Evolutionary conservation across 2,113 vertebrate species (phyloP).

Genomic region (Grus americana): DNA sequence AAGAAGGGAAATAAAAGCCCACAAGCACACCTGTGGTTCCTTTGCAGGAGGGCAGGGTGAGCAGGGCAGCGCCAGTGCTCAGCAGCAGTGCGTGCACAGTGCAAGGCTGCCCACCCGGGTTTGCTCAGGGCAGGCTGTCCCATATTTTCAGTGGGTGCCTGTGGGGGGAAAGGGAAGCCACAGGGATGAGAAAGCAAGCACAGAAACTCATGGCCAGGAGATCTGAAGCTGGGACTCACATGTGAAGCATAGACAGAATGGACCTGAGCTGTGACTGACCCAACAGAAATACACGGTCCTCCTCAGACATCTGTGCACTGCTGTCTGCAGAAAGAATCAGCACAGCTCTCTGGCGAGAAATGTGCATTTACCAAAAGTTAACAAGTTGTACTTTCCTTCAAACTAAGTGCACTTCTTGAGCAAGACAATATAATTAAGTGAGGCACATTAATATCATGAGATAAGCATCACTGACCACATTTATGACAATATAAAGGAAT

Average conservation of each 20-base stretch:
- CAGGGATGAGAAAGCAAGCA: neutral
- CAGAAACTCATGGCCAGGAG: neutral
- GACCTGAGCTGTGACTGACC: rapidly evolving
- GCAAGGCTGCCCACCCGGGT: neutral
- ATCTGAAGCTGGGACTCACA: neutral
- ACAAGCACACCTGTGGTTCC: neutral
- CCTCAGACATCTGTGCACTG: neutral
- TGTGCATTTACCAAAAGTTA: neutral
- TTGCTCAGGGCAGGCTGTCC: neutral
- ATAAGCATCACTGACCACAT: conserved; percentile 56
- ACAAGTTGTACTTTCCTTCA: neutral
- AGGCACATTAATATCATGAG: conserved; percentile 48
- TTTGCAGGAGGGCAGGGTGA: neutral
- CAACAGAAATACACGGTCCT: rapidly evolving
- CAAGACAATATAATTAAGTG: conserved; percentile 63
- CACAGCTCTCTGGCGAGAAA: neutral
- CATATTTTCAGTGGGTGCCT: rapidly evolving
- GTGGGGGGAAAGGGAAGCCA: neutral
- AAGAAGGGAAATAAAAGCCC: neutral
- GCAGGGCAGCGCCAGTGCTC: neutral
- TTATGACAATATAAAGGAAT: conserved; percentile 47
- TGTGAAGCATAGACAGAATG: neutral
- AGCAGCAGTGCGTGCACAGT: rapidly evolving
- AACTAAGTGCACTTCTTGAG: conserved; percentile 36
- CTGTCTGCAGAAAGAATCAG: neutral